Base-by-base conservation (phyloP, 2,113 vertebrate genomes). In the Cyprinodon brontotheroides region DNA sequence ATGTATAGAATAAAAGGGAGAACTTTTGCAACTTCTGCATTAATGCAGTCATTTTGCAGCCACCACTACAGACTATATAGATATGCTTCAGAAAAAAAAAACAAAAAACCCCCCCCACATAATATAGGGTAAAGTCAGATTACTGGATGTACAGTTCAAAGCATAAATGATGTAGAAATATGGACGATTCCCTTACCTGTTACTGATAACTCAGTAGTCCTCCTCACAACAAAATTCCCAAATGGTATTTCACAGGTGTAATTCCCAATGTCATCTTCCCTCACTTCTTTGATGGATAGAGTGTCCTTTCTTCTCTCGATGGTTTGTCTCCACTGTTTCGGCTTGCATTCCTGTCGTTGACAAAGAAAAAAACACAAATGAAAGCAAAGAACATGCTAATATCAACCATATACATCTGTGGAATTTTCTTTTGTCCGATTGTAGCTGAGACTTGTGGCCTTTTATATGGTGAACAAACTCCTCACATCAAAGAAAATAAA, bases 211-310 rank as follows among this genome's bases (percentile, higher is more conserved):
- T 98, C 96, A 0, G 97, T 99, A 0, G 97, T 99, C 92, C 97
- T 96, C 93, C 97, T 95, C 15, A 99, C 97, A 79, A 98, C 92
- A 90, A 99, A 99, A 88, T 93, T 94, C 88, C 97, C 97, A 68
- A 98, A 97, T 83, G 97, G 96, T 89, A 99, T 87, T 87, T 99
- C 97, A 80, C 98, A 99, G 3, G 98, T 99, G 77, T 99, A 99
- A 95, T 99, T 99, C 91, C 98, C 98, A 92, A 97, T 97, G 93
- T 99, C 98, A 78, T 99, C 97, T 93, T 99, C 98, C 89, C 93
- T 94, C 85, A 99, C 97, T 83, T 99, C 97, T 84, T 93, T 94
- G 91, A 99, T 97, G 71, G 96, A 95, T 37, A 99, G 94, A 8
- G 86, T 94, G 74, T 98, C 96, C 87, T 92, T 95, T 90, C 93